Evolutionary conservation across 2,888 invertebrate genomes (phyloP), one percentile per base, ranked within the genome.

Genomic region (Troides aeacus): DNA sequence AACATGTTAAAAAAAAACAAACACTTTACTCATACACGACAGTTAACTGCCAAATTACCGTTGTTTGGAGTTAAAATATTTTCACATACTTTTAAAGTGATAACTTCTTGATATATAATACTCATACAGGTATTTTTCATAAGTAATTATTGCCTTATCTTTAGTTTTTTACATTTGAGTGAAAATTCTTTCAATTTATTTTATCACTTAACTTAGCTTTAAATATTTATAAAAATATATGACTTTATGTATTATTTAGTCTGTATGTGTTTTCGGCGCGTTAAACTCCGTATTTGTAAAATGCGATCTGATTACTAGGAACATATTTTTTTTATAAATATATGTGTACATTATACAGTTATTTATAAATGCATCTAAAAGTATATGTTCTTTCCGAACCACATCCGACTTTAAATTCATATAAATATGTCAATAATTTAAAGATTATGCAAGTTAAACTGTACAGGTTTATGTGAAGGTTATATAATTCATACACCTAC

Each of bases 351-450:
- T 72, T 66, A 74, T 60, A 69, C 73, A 72, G 69, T n/a, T 73
- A 68, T 72, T 70, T 72, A 74, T 76, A 78, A 77, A 79, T 77
- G 77, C 78, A 73, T 76, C 70, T 64, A 76, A 77, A 76, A 73
- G 74, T 74, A 73, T 62, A 46, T 46, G 46, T 46, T 46, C 46
- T 46, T 12, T 46, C 12, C 15, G 68, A 53, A 71, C 66, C 24
- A 12, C 23, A 24, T 39, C 30, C 18, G 23, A 64, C 30, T 36
- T 36, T 50, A 50, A 30, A 36, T 64, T 18, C 8, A 68, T 59
- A 17, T 59, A 59, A 50, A 50, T 39, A 17, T 5, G 61, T 60
- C 53, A 69, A 69, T 69, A 69, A 69, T 64, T 69, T 39, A 67
- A 64, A 50, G 42, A 64, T 58, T 60, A 68, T n/a, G 64, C 64